Evolutionary conservation across 2,888 invertebrate genomes (phyloP), one percentile per base, ranked within the genome.

Genomic region (Harpagoxenus sublaevis): DNA sequence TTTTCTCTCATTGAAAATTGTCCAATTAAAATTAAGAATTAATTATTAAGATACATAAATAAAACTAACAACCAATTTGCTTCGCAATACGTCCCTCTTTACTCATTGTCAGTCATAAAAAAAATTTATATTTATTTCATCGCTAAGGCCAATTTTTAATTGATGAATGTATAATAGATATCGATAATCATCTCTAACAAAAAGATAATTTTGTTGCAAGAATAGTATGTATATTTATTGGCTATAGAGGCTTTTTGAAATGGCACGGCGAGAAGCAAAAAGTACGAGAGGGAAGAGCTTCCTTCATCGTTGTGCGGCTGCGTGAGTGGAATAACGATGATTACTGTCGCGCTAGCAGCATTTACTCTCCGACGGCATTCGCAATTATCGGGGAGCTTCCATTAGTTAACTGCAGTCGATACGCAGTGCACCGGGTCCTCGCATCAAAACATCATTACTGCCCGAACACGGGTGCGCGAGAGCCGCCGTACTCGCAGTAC

Each of bases 381-480:
- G 94, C 94, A 94, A 95, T 95, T 94, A 95, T 94, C 94, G 93
- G 93, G 92, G 93, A 94, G 94, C 93, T 94, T 94, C 94, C 95
- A 95, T 95, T 95, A 94, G 94, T 94, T 94, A 94, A 94, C 94
- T 94, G 92, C 94, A 94, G 93, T 94, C 94, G 93, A 94, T 94
- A 94, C 92, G 90, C 92, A 90, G 89, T 90, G 91, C 92, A 92
- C 92, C 89, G 90, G 91, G 89, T 92, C 92, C 92, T 92, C 93
- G 92, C 94, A 94, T 95, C 95, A 94, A 94, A 95, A 94, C 94
- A 94, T 94, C 95, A 94, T 95, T 95, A 94, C 93, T 92, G 93
- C 91, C 90, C 92, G 90, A 87, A 90, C 89, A 87, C 88, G 83
- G 65, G 88, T 87, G 74, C 88, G 83, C 86, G 88, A 63, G 86